Percentiles rank a stretch among this genome's conserved stretches.
These are phyloP conservation scores for Chelidonichthys spinosus DNA, from an alignment of 2,797 vertebrate species.

Conservation along the genomic window DNA sequence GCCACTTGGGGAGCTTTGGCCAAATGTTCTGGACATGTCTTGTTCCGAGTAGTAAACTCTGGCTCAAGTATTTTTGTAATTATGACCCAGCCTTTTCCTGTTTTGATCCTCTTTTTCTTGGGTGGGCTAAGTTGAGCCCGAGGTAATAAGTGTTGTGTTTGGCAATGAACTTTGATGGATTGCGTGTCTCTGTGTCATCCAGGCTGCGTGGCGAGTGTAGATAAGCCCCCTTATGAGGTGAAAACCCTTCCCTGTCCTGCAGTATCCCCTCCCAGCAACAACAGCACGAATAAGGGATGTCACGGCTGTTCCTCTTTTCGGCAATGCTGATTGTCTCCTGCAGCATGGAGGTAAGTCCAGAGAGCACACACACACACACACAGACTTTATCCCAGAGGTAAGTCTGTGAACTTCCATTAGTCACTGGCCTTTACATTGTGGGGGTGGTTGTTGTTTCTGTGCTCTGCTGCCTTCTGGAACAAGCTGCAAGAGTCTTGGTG, in stretches of 20 bases:
- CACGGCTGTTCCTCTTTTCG: constrained; percentile 81
- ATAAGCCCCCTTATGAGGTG: constrained; percentile 83
- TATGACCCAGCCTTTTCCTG: constrained; percentile 50
- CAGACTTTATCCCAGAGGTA: constrained; percentile 5
- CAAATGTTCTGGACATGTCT: constrained; percentile 22
- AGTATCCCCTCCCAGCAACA: constrained; percentile 71
- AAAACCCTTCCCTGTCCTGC: constrained; percentile 70
- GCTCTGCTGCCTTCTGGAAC: constrained; percentile 35
- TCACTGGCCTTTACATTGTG: constrained; percentile 24
- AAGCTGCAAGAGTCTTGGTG: constrained; percentile 28
- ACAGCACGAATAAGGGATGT: constrained; percentile 87
- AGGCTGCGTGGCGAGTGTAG: constrained; percentile 77
- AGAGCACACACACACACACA: constrained; percentile 7
- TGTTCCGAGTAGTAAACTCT: constrained; percentile 15
- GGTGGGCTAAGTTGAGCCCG: constrained; percentile 22
- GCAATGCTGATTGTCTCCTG: constrained; percentile 79
- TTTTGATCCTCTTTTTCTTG: constrained; percentile 45
- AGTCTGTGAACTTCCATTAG: constrained; percentile 20
- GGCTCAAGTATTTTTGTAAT: constrained; percentile 26
- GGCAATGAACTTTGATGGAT: constrained; percentile 62
- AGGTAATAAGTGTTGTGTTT: constrained; percentile 46
- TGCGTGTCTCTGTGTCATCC: constrained; percentile 77
- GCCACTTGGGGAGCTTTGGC: constrained; percentile 42
- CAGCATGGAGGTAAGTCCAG: constrained; percentile 82
- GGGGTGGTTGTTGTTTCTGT: constrained; percentile 10